Evolutionary conservation across 2,888 invertebrate species (phyloP).

Genomic region (Meta bourneti): DNA sequence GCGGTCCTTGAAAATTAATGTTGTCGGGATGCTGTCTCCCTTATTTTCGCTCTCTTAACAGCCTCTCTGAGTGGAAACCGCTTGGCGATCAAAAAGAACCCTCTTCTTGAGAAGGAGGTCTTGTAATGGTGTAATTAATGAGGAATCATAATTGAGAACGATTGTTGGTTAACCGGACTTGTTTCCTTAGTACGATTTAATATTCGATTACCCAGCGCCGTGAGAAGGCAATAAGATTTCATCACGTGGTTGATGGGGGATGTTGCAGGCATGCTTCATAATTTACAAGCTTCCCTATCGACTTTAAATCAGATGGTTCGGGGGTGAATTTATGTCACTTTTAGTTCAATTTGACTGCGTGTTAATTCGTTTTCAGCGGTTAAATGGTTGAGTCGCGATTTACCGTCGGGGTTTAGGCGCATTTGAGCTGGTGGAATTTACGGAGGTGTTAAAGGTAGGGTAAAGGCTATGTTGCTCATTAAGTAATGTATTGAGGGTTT

Average conservation of each 20-base stretch:
- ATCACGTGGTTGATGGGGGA: not conserved
- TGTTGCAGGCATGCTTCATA: not conserved
- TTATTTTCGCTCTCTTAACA: constrained; percentile 54
- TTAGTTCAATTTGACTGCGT: not conserved
- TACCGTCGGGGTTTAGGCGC: not conserved
- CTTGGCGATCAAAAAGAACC: constrained; percentile 37
- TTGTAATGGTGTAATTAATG: constrained; percentile 73
- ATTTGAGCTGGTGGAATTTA: too few relatives aligned
- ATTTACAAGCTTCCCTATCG: constrained; percentile 9
- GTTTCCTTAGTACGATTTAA: constrained; percentile 46
- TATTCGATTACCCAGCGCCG: constrained; percentile 7
- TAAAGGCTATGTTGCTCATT: too few relatives aligned
- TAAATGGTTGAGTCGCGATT: not conserved
- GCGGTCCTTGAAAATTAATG: constrained; percentile 70
- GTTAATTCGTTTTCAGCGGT: not conserved
- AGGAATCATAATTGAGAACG: constrained; percentile 69
- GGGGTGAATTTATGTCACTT: not conserved
- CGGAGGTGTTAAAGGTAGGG: too few relatives aligned
- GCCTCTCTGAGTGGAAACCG: constrained; percentile 29
- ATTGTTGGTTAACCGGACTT: constrained; percentile 61
- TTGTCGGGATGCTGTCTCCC: constrained; percentile 45
- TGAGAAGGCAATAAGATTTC: not conserved
- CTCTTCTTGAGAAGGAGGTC: constrained; percentile 52
- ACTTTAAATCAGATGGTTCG: constrained; percentile 3
- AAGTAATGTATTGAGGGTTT: too few relatives aligned